Base-by-base conservation (phyloP, 2,888 invertebrate species). In the Osmoderma eremita region DNA sequence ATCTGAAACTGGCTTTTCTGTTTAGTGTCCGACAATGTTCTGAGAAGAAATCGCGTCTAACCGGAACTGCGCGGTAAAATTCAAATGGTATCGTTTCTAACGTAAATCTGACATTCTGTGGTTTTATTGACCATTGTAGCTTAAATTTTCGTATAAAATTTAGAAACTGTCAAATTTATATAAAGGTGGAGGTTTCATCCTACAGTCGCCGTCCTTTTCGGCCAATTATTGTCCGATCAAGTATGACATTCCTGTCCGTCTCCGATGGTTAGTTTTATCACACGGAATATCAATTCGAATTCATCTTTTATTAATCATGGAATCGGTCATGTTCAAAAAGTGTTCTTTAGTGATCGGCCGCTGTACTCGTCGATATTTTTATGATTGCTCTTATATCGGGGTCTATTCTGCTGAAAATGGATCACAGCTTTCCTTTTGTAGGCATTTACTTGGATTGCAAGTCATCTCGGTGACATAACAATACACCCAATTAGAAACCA, bases 151-250 rank as follows among this genome's bases (percentile, higher is more conserved):
- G 63, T 53, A 63, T 53, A 63, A 53, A 61, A 61, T 61, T 61
- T 45, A 61, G 58, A 48, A 63, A 53, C 63, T 51, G 63, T 63
- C 63, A 63, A 63, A 63, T 63, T 63, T 41, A 51, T 50, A 61
- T 45, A 61, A 61, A 45, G 30, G 30, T 30, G 20, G 53, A 53
- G 45, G 42, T 61, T 61, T 61, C 30, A 61, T 45, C 17, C 17
- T 30, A 15, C 24, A 48, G 30, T 45, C 58, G 58, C 45, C 36
- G 58, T 61, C 58, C 58, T 36, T 30, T 30, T 15, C 30, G 45
- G 18, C 24, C 58, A 61, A 61, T 61, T 61, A 61, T 61, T 61
- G 58, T 61, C 42, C 58, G 45, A 61, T 61, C 58, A 45, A 61
- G 45, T 61, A 61, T 61, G 58, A 61, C 58, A 61, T 61, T 61